Conservation (phyloP, 2,888 invertebrate genomes). For the Drosophila putrida region DNA sequence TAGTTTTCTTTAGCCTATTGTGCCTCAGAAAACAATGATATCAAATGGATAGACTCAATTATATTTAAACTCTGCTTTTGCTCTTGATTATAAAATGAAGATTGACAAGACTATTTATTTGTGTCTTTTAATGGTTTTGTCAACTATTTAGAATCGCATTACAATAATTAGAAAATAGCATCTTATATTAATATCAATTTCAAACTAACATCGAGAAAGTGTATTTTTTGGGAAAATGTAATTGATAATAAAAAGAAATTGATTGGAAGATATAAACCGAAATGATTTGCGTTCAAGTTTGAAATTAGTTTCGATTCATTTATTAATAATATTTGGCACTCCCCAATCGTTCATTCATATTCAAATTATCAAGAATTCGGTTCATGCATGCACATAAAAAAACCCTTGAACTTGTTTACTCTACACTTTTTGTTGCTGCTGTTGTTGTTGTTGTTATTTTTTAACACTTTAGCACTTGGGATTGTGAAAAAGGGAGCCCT, state of each 20-base stretch:
- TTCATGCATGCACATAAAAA: conserved; percentile 44
- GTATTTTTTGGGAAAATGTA: not conserved
- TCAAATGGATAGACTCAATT: conserved; percentile 17
- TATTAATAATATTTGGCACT: conserved; percentile 18
- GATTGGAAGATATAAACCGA: not conserved
- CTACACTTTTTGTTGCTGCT: conserved; percentile 20
- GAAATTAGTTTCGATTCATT: conserved; percentile 12
- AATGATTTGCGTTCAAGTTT: not conserved
- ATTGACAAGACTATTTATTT: conserved; percentile 11
- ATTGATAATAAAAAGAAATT: not conserved
- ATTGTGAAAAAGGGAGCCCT: conserved; percentile 32
- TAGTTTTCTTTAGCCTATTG: conserved; percentile 10
- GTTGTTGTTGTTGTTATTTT: conserved; percentile 24
- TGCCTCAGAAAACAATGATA: conserved; percentile 34
- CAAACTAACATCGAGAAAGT: too few species aligned
- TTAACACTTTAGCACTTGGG: conserved; percentile 38
- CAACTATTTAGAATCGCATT: not conserved
- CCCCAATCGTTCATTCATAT: conserved; percentile 23
- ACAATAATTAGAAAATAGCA: too few species aligned
- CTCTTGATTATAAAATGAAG: conserved; percentile 22
- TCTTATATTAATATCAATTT: too few species aligned
- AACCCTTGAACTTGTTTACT: conserved; percentile 55
- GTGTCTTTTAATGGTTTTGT: not conserved
- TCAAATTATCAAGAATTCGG: conserved; percentile 21
- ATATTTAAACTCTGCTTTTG: conserved; percentile 9